phyloP scores from a whole-genome alignment of 2,888 invertebrate genomes.

The Sinohyriopsis cumingii region DNA sequence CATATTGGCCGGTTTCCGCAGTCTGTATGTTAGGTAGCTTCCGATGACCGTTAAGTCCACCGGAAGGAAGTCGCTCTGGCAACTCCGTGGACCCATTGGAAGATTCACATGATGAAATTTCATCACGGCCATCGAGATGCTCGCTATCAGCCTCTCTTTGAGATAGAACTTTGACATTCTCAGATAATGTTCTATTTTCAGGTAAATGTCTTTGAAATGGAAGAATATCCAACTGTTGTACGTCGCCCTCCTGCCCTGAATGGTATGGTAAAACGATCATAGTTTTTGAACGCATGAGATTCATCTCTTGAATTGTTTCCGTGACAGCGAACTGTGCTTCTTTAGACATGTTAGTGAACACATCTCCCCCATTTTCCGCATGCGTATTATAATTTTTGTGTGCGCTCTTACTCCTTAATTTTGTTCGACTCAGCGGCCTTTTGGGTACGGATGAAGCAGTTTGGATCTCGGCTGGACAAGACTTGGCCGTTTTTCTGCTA shows the following conservation, averaged over 20 bases:
- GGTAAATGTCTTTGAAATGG: too few species aligned
- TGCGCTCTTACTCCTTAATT: constrained; percentile 34
- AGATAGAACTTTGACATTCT: constrained; percentile 3
- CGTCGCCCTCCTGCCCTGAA: not conserved
- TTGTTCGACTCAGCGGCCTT: constrained; percentile 11
- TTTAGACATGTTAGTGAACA: constrained; percentile 56
- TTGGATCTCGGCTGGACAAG: constrained; percentile 47
- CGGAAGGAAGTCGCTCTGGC: too few species aligned
- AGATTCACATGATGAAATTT: constrained; percentile 1
- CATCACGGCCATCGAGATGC: constrained; percentile 2
- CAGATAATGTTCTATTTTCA: not conserved
- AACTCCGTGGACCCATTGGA: too few species aligned
- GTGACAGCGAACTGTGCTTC: constrained; percentile 59
- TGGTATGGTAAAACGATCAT: not conserved
- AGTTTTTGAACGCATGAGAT: constrained; percentile 10
- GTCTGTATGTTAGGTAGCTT: too few species aligned
- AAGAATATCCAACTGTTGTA: too few species aligned
- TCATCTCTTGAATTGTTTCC: constrained; percentile 56
- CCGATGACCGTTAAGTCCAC: too few species aligned
- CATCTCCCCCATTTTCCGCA: constrained; percentile 17
- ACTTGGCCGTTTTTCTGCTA: constrained; percentile 43
- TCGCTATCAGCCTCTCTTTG: not conserved
- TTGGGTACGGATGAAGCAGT: constrained; percentile 10
- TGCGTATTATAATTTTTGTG: constrained; percentile 25
- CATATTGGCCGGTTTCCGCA: constrained; percentile 12